A percentile compares a stretch with the other conserved stretches of the same genome.
Evolutionary conservation across 1,140 invertebrate species (phyloP).

Genomic region (Plutomurus gul): DNA sequence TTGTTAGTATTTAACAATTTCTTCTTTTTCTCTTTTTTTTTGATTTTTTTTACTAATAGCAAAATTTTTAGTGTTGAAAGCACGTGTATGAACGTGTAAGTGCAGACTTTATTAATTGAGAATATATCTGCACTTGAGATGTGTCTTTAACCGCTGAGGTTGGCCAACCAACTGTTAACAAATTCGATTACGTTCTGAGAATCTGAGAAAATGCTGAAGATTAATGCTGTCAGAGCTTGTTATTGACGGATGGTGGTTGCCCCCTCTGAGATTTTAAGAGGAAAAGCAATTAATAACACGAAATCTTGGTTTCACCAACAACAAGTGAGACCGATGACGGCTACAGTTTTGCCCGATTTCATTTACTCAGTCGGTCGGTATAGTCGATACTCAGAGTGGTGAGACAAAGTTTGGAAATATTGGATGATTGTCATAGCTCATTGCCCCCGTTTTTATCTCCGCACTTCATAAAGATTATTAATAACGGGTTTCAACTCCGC

Average conservation of each 20-base stretch:
- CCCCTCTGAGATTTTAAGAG: neutral
- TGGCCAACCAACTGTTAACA: neutral
- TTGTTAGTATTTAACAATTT: too few species aligned
- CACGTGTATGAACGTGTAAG: neutral
- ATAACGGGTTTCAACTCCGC: too few species aligned
- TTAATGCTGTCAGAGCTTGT: neutral
- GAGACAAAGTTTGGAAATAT: too few species aligned
- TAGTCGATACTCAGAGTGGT: neutral
- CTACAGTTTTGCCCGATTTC: neutral
- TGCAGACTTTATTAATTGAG: neutral
- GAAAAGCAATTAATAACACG: slow-evolving; percentile 1
- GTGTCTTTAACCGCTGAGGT: neutral
- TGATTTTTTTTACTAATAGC: too few species aligned
- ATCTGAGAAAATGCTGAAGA: neutral
- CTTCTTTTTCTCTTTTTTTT: too few species aligned
- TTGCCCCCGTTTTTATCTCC: too few species aligned
- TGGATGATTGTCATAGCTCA: slow-evolving; percentile 10
- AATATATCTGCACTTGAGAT: neutral
- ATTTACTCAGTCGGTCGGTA: neutral
- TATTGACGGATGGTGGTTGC: slow-evolving; percentile 8
- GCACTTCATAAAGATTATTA: too few species aligned
- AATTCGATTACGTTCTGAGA: slow-evolving; percentile 6
- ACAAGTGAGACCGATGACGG: slow-evolving; percentile 16
- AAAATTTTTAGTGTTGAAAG: too few species aligned
- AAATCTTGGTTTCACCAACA: neutral